These are phyloP conservation scores for Ascaphus truei DNA, from an alignment of 2,113 vertebrate species.

Conservation along the genomic window DNA sequence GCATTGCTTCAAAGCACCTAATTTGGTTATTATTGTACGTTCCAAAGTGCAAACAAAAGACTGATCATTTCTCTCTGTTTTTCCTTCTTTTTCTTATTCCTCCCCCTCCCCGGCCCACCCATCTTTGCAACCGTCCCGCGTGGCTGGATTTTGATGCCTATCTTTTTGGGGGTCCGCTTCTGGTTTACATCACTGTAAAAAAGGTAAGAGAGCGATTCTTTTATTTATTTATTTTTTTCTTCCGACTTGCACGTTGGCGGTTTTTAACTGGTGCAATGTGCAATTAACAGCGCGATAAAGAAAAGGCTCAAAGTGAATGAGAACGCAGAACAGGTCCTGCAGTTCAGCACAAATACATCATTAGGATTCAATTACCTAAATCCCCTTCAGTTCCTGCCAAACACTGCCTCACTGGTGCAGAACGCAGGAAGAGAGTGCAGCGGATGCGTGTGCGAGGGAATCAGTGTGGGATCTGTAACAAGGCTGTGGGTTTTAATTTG, in stretches of 20 bases:
- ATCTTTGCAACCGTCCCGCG: neutral
- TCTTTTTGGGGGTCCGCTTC: neutral
- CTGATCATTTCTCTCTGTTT: neutral
- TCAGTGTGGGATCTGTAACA: slow-evolving; percentile 14
- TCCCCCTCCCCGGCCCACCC: neutral
- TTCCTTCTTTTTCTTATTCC: neutral
- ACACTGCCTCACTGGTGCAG: slow-evolving; percentile 14
- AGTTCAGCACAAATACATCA: neutral
- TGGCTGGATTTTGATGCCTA: neutral
- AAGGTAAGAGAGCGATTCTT: slow-evolving; percentile 25
- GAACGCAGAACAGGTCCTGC: neutral
- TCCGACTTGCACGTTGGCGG: too few relatives aligned
- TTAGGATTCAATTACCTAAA: slow-evolving; percentile 6
- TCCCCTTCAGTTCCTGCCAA: slow-evolving; percentile 9
- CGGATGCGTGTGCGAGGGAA: slow-evolving; percentile 12
- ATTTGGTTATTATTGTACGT: too few relatives aligned
- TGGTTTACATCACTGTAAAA: slow-evolving; percentile 20
- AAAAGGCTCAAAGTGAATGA: neutral
- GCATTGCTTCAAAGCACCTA: too few relatives aligned
- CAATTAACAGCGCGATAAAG: too few relatives aligned
- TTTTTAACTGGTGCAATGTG: too few relatives aligned
- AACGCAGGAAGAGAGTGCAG: neutral
- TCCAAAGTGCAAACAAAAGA: too few relatives aligned
- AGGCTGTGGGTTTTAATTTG: slow-evolving; percentile 5
- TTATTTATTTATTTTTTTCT: slow-evolving; percentile 15